Evolutionary conservation across 2,888 invertebrate species (phyloP).

Genomic region (Camptogramma bilineatum): DNA sequence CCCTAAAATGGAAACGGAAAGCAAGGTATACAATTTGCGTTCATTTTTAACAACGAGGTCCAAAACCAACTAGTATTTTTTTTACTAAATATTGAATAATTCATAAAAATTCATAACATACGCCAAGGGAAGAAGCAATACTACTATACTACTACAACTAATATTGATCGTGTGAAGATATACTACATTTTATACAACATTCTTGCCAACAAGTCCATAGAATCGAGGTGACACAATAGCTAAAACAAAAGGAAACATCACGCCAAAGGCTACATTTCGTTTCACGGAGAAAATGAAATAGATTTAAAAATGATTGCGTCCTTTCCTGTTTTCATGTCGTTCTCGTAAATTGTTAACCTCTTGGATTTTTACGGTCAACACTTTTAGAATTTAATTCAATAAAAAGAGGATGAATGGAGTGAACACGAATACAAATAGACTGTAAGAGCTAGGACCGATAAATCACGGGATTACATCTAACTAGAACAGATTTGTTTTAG

Average conservation of each 20-base stretch:
- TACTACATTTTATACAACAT: background rate
- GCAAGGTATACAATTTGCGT: too few species aligned
- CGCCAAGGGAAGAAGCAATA: too few species aligned
- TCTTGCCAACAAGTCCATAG: background rate
- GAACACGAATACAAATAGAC: slow-evolving; percentile 61
- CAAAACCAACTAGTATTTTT: too few species aligned
- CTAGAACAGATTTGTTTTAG: slow-evolving; percentile 21
- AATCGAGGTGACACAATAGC: slow-evolving; percentile 13
- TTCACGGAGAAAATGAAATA: slow-evolving; percentile 44
- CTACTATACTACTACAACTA: too few species aligned
- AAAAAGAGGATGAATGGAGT: slow-evolving; percentile 54
- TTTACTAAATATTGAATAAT: too few species aligned
- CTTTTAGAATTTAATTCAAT: slow-evolving; percentile 48
- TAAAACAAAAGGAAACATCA: slow-evolving; percentile 24
- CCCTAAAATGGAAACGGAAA: too few species aligned
- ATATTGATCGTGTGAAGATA: too few species aligned
- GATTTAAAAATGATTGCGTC: slow-evolving; percentile 41
- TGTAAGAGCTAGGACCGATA: slow-evolving; percentile 50
- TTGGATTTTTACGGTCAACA: slow-evolving; percentile 47
- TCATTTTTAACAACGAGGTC: too few species aligned
- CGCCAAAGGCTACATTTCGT: slow-evolving; percentile 43
- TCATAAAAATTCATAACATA: too few species aligned
- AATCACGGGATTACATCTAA: slow-evolving; percentile 36
- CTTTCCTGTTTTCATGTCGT: slow-evolving; percentile 46
- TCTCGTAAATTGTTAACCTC: slow-evolving; percentile 42